Evolutionary conservation across 2,797 vertebrate genomes (phyloP), one percentile per base, ranked within the genome.

Genomic region (Kryptolebias ocellatus): DNA sequence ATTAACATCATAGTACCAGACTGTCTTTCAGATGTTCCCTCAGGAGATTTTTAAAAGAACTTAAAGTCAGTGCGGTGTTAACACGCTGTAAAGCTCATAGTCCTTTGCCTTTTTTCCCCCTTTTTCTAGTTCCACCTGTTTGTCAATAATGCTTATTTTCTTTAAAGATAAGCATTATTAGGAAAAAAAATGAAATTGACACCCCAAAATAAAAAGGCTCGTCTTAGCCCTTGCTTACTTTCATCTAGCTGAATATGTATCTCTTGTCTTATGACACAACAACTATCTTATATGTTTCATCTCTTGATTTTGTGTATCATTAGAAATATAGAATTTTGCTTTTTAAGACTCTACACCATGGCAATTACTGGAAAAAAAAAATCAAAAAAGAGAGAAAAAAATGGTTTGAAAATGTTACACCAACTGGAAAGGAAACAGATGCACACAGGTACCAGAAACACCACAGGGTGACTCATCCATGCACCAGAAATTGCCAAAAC

Each of bases 381-480:
- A 14, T 29, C 27, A 53, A 51, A 44, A 50, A 60, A 54, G 49
- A 31, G 34, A 55, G 34, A 60, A 55, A 31, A 64, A 34, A 49
- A 18, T 45, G 51, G 31, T 20, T 78, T 67, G 14, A 28, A 57
- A 28, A 46, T 58, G 60, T 50, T 46, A 76, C 56, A 65, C 75
- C 42, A 52, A 64, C 37, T 64, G 20, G 31, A 24, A 45, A 50
- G 45, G n/a, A 61, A 39, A 53, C 66, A 74, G 51, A 58, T 52
- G 52, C 52, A 51, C 67, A 66, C 44, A 76, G 67, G 64, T 82
- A 74, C 69, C 31, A 53, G 60, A 60, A 53, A 56, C 76, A 31
- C 28, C 3, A 53, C 27, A 34, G 64, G 70, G 80, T 79, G 80
- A 86, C 64, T 87, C 85, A 83, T 61, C 61, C 70, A 29, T 56